Conservation (phyloP, 2,113 vertebrate species). For the Clarias macrocephalus region DNA sequence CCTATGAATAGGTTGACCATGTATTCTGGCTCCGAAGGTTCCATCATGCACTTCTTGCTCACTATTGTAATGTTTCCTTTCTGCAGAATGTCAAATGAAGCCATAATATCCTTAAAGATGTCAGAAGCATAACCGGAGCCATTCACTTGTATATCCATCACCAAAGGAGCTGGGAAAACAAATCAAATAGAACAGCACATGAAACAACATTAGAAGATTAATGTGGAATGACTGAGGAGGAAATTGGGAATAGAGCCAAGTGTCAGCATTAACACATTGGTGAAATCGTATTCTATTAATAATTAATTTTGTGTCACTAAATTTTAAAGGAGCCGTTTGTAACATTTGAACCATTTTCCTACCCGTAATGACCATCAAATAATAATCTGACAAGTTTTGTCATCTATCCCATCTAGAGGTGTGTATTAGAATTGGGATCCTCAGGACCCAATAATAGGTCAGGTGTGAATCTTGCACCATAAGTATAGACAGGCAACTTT, state of each 20-base stretch:
- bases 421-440: background rate
- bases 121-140: constrained; percentile 79
- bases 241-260: background rate
- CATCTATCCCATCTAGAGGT: background rate
- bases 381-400: background rate
- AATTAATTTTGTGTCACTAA: no score
- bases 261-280: background rate
- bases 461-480: background rate
- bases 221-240: background rate
- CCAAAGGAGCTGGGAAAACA: constrained; percentile 69
- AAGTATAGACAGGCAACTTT: background rate
- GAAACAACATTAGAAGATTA: background rate
- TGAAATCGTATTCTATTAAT: background rate
- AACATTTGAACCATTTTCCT: background rate
- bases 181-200: background rate
- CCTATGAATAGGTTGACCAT: constrained; percentile 67
- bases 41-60: constrained; percentile 76
- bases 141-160: constrained; percentile 68
- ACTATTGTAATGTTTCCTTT: constrained; percentile 79
- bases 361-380: background rate
- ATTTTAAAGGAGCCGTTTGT: background rate
- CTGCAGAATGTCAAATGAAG: constrained; percentile 79
- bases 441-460: background rate
- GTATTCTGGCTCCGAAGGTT: constrained; percentile 72
- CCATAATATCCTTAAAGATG: constrained; percentile 81